Evolutionary conservation across 23 tunicate genomes (phyloP), one percentile per base, ranked within the genome.

Genomic region (Halocynthia roretzi): DNA sequence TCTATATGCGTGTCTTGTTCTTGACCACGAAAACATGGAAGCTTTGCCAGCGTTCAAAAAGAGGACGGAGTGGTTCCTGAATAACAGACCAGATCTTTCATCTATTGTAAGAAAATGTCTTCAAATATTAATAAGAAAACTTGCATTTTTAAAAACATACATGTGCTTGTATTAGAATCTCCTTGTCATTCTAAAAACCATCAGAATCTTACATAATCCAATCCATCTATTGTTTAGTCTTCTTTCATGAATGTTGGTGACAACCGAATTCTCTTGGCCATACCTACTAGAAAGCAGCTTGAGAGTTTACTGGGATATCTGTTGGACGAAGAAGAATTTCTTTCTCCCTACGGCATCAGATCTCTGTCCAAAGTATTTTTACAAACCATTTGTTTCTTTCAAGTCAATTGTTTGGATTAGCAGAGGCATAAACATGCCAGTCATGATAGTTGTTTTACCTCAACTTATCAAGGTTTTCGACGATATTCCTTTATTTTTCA

Each of bases 261-360:
- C 20, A 82, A 81, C 22, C 71, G 89, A 49, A 73, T 91, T 17
- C 70, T 91, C 48, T 87, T 91, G 57, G 97, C 97, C 18, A 91
- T 91, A 50, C 97, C 97, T 9, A 85, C 97, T 0, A 76, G 67
- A 17, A 63, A 81, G 21, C 97, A 91, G 62, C 77, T 91, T 6
- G 75, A 70, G n/a, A 80, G 83, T 17, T 55, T 91, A 56, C 86
- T 91, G 10, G 67, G 77, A 22, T 91, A 91, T 57, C 68, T 91
- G 56, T 76, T 91, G 50, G 97, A 91, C 72, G 97, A 91, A 81
- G 77, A 91, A 20, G 97, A 91, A 73, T 91, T 91, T 66, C 77
- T 91, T 20, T 91, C 97, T 49, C 97, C 97, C 1, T 91, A 85
- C 78, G 97, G 97, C 12, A 91, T 91, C 50, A 84, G 97, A 65